Base-by-base conservation (phyloP, 2,888 invertebrate genomes). In the Macaria notata region DNA sequence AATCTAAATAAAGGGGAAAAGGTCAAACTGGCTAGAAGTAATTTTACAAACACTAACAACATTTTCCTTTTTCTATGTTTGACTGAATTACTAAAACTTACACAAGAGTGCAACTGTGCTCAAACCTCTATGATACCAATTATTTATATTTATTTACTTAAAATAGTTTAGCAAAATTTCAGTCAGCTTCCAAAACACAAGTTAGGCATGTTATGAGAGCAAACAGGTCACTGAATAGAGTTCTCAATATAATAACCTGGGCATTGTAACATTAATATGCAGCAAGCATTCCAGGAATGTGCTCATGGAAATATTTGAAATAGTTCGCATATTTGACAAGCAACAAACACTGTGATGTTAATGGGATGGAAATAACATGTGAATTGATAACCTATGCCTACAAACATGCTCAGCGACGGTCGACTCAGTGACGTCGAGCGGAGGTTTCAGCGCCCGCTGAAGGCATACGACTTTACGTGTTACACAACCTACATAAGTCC, bases 401-500 rank as follows among this genome's bases (percentile, higher is more conserved):
- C 51, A 62, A 62, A 66, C 66, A 66, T 48, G 54, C 38, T 55
- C 55, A 57, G 44, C 47, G 56, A 54, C 58, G 62, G 62, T 51
- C 51, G 58, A 46, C 29, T 9, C 31, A 43, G 48, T 61, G 62
- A 64, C 61, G 62, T 62, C 53, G 33, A 46, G 29, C n/a, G 54
- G 9, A 49, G 42, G 45, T 45, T 55, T 48, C n/a, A 45, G 48
- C 38, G 61, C 61, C 47, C 49, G 53, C 4, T 50, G 41, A 38
- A 46, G 46, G 50, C 46, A 54, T 31, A 55, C 51, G 58, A 46
- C 33, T 46, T 41, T 45, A 46, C 76, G 70, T 79, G 83, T 88
- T 88, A 87, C 84, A 88, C 87, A 88, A 89, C 82, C 65, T 73
- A 64, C 66, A 71, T 70, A 71, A 71, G 62, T 69, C 71, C 65